Evolutionary conservation across 2,113 vertebrate species (phyloP).

Genomic region (Sclerurus mexicanus): DNA sequence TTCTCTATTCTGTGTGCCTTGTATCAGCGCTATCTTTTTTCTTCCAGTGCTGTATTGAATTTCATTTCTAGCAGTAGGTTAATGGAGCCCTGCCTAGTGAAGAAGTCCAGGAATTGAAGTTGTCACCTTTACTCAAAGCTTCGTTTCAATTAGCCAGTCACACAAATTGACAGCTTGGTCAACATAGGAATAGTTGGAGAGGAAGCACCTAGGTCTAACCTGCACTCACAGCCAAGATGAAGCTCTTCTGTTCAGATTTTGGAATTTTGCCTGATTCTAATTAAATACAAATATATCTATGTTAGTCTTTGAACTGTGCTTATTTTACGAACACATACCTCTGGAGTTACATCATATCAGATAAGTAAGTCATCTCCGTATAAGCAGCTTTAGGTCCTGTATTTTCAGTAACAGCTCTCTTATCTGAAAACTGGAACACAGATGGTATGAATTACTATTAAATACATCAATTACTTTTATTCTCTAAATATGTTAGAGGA

Average conservation of each 20-base stretch:
- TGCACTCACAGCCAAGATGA: not conserved
- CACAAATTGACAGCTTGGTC: not conserved
- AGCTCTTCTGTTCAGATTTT: conserved; percentile 37
- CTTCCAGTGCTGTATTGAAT: not conserved
- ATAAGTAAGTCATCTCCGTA: conserved; percentile 60
- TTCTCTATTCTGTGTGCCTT: not conserved
- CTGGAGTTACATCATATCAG: conserved; percentile 64
- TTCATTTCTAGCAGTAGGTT: not conserved
- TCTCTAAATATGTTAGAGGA: conserved; percentile 20
- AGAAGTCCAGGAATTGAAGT: not conserved
- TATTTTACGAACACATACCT: conserved; percentile 65
- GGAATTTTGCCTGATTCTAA: conserved; percentile 63
- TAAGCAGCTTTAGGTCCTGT: conserved; percentile 54
- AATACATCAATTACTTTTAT: conserved; percentile 56
- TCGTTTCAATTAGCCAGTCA: not conserved
- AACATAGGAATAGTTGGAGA: not conserved
- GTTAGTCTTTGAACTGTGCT: conserved; percentile 63
- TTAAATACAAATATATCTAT: conserved; percentile 64
- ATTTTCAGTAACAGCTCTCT: conserved; percentile 61
- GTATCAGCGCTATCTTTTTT: not conserved
- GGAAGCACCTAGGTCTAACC: not conserved
- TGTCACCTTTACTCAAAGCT: not conserved
- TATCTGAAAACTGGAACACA: conserved; percentile 58
- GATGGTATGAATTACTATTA: conserved; percentile 62
- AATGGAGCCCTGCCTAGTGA: not conserved